phyloP scores from a whole-genome alignment of 2,797 vertebrate genomes.

The Galagoides demidoff region DNA sequence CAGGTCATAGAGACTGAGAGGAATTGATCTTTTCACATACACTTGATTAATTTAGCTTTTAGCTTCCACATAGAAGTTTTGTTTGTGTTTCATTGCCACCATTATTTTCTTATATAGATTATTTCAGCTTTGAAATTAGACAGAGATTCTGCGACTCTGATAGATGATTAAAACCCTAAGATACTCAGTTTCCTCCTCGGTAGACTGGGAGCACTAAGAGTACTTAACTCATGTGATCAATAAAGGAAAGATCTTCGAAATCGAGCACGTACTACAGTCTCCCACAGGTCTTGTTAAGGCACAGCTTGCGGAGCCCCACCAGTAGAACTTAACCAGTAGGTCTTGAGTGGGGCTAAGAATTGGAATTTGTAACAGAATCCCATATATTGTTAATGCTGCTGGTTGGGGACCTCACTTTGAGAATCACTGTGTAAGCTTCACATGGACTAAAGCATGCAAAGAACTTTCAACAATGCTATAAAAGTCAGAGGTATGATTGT shows the following conservation, averaged over 20 bases:
- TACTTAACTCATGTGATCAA: neutral
- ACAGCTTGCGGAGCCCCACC: neutral
- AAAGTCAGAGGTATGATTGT: neutral
- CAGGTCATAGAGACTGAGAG: neutral
- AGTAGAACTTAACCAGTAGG: neutral
- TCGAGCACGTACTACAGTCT: neutral
- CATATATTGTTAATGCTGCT: neutral
- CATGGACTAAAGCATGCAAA: neutral
- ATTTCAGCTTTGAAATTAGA: constrained; percentile 2
- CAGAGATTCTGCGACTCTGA: neutral
- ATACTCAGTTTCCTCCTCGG: neutral
- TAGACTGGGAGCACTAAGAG: neutral
- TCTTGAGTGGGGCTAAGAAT: neutral
- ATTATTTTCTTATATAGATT: neutral
- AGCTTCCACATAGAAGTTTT: neutral
- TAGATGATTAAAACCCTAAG: neutral
- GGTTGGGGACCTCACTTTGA: neutral
- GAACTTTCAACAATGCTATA: neutral
- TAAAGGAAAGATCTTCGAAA: neutral
- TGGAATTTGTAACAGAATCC: neutral
- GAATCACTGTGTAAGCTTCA: neutral
- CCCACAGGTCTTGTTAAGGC: neutral
- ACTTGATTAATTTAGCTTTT: neutral
- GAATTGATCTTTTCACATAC: neutral
- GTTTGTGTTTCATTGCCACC: neutral